Base-by-base conservation (phyloP, 2,797 vertebrate genomes). In the Sebastes goodei region DNA sequence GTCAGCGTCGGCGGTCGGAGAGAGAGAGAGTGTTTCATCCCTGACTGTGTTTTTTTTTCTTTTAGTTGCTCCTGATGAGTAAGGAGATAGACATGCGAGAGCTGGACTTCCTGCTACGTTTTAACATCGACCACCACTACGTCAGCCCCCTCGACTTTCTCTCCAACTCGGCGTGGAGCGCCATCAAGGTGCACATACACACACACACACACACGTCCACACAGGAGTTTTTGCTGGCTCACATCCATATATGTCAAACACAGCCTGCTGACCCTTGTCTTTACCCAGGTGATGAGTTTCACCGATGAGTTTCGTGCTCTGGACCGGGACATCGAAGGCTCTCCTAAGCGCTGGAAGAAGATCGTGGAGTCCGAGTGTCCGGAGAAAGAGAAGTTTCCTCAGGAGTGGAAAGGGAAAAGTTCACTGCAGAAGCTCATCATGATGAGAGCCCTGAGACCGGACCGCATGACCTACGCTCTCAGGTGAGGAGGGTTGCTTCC, bases 81-180 rank as follows among this genome's bases (percentile, higher is more conserved):
- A 97, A 97, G 72, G 93, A 97, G 91, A 93, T 94, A 59, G 89
- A 94, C 10, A 80, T 89, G 76, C 93, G 93, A 68, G 96, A 97
- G 85, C 82, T 95, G 15, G 96, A 97, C 86, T 97, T 97, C 89
- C 91, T 97, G 88, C 86, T 96, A 15, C 93, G 96, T n/a, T 97
- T 96, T 89, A 96, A 96, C 82, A 94, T 82, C 49, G 95, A 96
- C 23, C 95, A 96, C 89, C 94, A 33, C 90, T 97, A 97, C 27
- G 60, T 89, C 80, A 96, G 94, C 81, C 94, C 94, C 49, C 70
- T 95, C 1, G 94, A 97, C 71, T 97, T 98, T 84, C 93, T 97
- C 29, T 94, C 95, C 71, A 96, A 95, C 80, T 88, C 92, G 1
- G 85, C 93, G 1, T 94, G 95, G 95, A 97, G 96, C 17, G 91